These are phyloP conservation scores for Cacoxenus indagator DNA, from an alignment of 2,888 invertebrate species.

Conservation along the genomic window DNA sequence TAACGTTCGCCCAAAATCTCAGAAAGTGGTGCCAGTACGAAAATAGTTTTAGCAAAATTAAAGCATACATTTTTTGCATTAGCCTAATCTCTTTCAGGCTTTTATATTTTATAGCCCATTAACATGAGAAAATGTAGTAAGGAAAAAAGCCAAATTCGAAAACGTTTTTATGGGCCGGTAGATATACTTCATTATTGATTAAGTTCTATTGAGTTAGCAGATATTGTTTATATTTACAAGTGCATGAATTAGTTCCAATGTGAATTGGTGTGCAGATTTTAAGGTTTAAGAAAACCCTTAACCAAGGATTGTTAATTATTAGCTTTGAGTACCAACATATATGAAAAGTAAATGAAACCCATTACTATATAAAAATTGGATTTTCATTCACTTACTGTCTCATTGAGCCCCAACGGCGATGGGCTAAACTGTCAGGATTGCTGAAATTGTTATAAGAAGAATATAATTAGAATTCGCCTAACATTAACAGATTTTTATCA, in stretches of 20 bases:
- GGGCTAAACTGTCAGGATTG: constrained; percentile 75
- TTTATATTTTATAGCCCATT: neutral
- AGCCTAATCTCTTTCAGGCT: constrained; percentile 11
- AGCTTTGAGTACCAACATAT: constrained; percentile 17
- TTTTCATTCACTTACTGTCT: constrained; percentile 73
- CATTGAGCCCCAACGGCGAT: constrained; percentile 78
- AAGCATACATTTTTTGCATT: constrained; percentile 15
- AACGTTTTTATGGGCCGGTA: neutral
- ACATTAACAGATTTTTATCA: neutral
- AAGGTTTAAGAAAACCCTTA: neutral
- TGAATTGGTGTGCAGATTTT: no score
- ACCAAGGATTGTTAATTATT: neutral
- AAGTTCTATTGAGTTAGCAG: no score
- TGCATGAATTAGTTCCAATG: neutral
- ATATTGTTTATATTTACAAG: neutral
- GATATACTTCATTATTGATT: no score
- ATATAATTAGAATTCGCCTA: neutral
- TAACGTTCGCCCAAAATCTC: neutral
- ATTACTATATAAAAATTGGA: constrained; percentile 30
- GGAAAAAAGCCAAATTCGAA: neutral
- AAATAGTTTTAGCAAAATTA: constrained; percentile 2
- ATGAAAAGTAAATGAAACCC: constrained; percentile 28
- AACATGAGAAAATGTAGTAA: neutral
- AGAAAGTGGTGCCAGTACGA: neutral
- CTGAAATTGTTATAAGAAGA: constrained; percentile 69